Percentiles rank a stretch among this genome's conserved stretches.
Conservation (phyloP, 2,113 vertebrate species). For the Xenopus tropicalis region DNA sequence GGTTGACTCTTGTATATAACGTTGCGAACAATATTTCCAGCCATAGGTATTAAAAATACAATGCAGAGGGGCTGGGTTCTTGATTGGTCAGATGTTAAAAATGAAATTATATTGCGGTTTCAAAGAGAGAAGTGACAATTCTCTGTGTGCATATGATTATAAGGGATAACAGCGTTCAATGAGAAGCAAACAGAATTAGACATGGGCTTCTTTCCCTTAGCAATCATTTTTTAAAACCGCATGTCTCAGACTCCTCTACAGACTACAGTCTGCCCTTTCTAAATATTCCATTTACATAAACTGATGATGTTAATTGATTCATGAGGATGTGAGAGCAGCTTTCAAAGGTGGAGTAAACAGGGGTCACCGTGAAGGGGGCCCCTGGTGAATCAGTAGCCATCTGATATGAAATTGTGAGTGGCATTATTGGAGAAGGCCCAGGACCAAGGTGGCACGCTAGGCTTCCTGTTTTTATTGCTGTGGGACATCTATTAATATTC, state of each 20-base stretch:
- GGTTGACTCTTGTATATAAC: slow-evolving; percentile 10
- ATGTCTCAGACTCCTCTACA: slow-evolving; percentile 34
- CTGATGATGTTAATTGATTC: slow-evolving; percentile 54
- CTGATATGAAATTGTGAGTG: slow-evolving; percentile 52
- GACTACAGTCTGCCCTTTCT: slow-evolving; percentile 44
- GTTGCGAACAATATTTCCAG: slow-evolving; percentile 7
- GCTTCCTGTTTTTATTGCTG: slow-evolving; percentile 54
- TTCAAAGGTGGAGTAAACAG: slow-evolving; percentile 48
- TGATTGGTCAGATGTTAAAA: neutral
- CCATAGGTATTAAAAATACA: slow-evolving; percentile 15
- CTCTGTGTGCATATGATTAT: no score
- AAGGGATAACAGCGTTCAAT: fast-evolving
- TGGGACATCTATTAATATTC: slow-evolving; percentile 65
- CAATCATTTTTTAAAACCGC: slow-evolving; percentile 46
- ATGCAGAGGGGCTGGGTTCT: neutral
- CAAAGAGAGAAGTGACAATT: neutral
- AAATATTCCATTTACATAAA: slow-evolving; percentile 51
- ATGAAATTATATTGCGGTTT: slow-evolving; percentile 12
- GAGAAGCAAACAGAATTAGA: neutral
- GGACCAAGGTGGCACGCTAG: slow-evolving; percentile 49
- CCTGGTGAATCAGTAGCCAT: slow-evolving; percentile 49
- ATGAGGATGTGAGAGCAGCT: slow-evolving; percentile 52
- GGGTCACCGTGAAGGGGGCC: slow-evolving; percentile 37
- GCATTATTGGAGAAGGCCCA: slow-evolving; percentile 48
- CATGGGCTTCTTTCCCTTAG: slow-evolving; percentile 32